These are phyloP conservation scores for Dendrolimus houi DNA, from an alignment of 2,888 invertebrate species.

Conservation along the genomic window DNA sequence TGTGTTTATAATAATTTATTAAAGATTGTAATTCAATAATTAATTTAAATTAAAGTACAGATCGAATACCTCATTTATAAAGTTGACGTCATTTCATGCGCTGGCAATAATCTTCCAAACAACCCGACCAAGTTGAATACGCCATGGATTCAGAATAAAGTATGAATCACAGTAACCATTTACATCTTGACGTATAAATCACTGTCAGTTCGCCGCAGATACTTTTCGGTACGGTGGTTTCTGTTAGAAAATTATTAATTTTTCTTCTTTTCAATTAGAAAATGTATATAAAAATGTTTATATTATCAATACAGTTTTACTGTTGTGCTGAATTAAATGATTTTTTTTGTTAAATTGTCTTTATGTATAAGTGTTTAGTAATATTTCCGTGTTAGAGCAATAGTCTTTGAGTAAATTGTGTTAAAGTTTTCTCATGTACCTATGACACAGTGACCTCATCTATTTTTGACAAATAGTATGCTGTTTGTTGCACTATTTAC, in stretches of 20 bases:
- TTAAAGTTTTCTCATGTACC: not conserved
- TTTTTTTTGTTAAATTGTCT: not conserved
- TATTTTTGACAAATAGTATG: slow-evolving; percentile 25
- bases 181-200: slow-evolving; percentile 20
- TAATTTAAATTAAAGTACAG: no score
- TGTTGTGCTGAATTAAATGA: slow-evolving; percentile 6
- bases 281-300: not conserved
- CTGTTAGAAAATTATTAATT: slow-evolving; percentile 14
- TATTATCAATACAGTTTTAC: slow-evolving; percentile 2
- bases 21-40: no score
- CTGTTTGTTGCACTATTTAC: not conserved
- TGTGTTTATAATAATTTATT: no score
- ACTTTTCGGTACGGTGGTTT: slow-evolving; percentile 36
- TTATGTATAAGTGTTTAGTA: not conserved
- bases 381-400: not conserved
- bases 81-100: slow-evolving; percentile 52
- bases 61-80: not conserved
- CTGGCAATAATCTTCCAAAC: slow-evolving; percentile 45
- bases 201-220: slow-evolving; percentile 39
- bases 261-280: slow-evolving; percentile 7
- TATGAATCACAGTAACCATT: slow-evolving; percentile 10
- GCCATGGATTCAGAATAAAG: slow-evolving; percentile 7
- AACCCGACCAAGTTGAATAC: slow-evolving; percentile 31
- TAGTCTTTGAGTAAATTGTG: not conserved
- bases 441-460: slow-evolving; percentile 13